Base-by-base conservation (phyloP, 2,113 vertebrate genomes). In the Tricholaema leucomelas region DNA sequence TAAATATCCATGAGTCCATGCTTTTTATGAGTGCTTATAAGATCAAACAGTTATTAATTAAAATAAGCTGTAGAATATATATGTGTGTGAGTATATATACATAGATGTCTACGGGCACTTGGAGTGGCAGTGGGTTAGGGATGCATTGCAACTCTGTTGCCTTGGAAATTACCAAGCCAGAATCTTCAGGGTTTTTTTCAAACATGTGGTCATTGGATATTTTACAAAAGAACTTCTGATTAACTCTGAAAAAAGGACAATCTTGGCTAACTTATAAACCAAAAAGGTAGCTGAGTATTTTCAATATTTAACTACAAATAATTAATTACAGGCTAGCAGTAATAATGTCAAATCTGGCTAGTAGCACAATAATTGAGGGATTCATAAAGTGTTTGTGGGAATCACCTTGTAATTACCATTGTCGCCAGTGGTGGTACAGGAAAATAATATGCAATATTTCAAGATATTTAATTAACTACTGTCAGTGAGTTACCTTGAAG, bases 361-460 rank as follows among this genome's bases (percentile, higher is more conserved):
- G 72, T 71, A 87, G 69, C 76, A 87, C 58, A 85, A 54, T 95
- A 94, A 95, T 70, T 92, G 87, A 94, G 18, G 18, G 79, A 93
- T 91, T 94, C 79, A 89, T 93, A 92, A 91, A 93, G 44, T 14
- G 1, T 95, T 96, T 93, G 85, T 82, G 73, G 65, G 79, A 94
- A 94, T 87, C 72, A 78, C 79, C 48, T 55, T 87, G 81, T 93
- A 96, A 96, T 96, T 95, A 92, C 85, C 42, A 58, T 75, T 92
- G 81, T 94, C 87, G 91, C 67, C 61, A 74, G 81, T 81, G 79
- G 72, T 81, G 75, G 54, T 80, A 83, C 72, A 89, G 72, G 52
- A 93, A 89, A 96, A 94, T 95, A 89, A 87, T 91, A 93, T 77
- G 79, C 87, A 92, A 87, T 96, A 95, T 94, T 94, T 96, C 92